Evolutionary conservation across 1,140 invertebrate genomes (phyloP).

Genomic region (Aphis craccivora): DNA sequence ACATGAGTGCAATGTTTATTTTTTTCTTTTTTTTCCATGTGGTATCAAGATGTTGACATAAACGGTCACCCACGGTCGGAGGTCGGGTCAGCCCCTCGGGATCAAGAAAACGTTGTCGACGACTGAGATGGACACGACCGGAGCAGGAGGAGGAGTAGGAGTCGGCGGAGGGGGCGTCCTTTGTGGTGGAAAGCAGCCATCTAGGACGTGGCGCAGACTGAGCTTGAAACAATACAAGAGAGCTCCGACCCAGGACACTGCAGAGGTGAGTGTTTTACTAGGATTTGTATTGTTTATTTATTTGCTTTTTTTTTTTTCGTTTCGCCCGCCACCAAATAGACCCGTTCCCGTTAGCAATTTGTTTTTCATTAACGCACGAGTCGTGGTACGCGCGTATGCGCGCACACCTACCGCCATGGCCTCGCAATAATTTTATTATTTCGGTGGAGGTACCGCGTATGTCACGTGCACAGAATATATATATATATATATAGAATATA

Average conservation of each 20-base stretch:
- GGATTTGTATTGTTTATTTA: not conserved
- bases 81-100: conserved; percentile 36
- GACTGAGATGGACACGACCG: not conserved
- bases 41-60: conserved; percentile 36
- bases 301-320: not conserved
- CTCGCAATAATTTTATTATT: conserved; percentile 19
- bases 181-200: not conserved
- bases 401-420: not conserved
- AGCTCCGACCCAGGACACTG: conserved; percentile 41
- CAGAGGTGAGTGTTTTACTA: conserved; percentile 29
- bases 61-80: not conserved
- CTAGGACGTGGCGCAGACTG: conserved; percentile 38
- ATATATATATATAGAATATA: not conserved
- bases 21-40: not conserved
- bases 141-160: not conserved
- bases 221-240: conserved; percentile 53
- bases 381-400: not conserved
- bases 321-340: not conserved
- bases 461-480: not conserved
- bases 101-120: not conserved
- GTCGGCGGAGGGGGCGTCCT: not conserved
- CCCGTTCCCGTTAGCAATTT: not conserved
- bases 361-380: not conserved
- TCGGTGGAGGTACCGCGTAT: not conserved
- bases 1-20: not conserved